Percentiles rank a stretch among this genome's conserved stretches.
Evolutionary conservation across 1,140 invertebrate species (phyloP).

Genomic region (Drosophila hydei): DNA sequence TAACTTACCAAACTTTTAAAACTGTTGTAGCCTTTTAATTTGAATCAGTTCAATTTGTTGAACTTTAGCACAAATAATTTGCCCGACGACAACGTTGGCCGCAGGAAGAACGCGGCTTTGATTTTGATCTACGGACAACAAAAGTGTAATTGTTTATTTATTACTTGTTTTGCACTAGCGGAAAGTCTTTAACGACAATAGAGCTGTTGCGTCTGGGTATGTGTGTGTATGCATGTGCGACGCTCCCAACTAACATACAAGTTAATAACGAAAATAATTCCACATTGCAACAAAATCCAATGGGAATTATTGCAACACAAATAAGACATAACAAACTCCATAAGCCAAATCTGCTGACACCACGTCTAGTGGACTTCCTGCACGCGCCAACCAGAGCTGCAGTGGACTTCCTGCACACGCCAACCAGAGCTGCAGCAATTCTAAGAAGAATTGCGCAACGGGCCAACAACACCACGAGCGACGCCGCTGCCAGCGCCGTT

Average conservation of each 20-base stretch:
- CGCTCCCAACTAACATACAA: slow-evolving; percentile 13
- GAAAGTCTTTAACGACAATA: slow-evolving; percentile 17
- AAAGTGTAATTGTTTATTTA: slow-evolving; percentile 33
- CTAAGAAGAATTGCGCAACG: no score
- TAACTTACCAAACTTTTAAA: slow-evolving; percentile 34
- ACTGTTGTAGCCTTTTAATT: slow-evolving; percentile 19
- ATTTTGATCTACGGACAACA: slow-evolving; percentile 44
- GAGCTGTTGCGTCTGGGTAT: neutral
- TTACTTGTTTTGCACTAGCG: slow-evolving; percentile 14
- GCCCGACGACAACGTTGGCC: slow-evolving; percentile 16
- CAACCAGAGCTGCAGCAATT: no score
- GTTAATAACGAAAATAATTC: no score
- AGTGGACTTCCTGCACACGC: no score
- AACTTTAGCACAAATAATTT: neutral
- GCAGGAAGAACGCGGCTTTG: slow-evolving; percentile 42
- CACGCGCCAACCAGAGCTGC: no score
- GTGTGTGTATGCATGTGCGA: slow-evolving; percentile 9
- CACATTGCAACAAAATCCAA: no score
- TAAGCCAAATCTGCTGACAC: no score
- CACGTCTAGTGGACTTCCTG: no score
- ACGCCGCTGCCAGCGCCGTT: no score
- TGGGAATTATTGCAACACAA: no score
- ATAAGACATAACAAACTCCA: no score
- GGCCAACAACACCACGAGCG: no score
- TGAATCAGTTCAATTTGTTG: slow-evolving; percentile 7